A percentile compares a stretch with the other conserved stretches of the same genome.
Evolutionary conservation across 2,888 invertebrate genomes (phyloP).

Genomic region (Eupithecia centaureata): DNA sequence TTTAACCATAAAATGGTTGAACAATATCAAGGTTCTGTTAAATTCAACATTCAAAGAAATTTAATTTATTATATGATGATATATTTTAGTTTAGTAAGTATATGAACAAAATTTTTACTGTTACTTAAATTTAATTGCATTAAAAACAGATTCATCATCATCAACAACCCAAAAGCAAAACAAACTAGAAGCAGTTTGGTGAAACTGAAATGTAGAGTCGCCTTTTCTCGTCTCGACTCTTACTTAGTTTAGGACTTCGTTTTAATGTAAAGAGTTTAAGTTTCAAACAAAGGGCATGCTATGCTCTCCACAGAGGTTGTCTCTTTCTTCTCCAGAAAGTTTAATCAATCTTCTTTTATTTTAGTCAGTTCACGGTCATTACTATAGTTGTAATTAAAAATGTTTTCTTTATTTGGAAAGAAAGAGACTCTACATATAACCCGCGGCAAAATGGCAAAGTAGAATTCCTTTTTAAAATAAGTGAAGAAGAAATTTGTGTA

Average conservation of each 20-base stretch:
- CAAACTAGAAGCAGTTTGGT: conserved; percentile 1
- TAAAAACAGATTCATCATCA: too few relatives aligned
- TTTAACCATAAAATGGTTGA: background rate
- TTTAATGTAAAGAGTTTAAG: conserved; percentile 42
- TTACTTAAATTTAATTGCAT: too few relatives aligned
- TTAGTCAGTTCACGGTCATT: conserved; percentile 32
- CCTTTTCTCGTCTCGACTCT: conserved; percentile 11
- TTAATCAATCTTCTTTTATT: conserved; percentile 50
- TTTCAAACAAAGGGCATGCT: conserved; percentile 46
- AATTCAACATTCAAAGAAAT: conserved; percentile 2
- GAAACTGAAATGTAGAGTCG: conserved; percentile 3
- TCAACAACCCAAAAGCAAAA: too few relatives aligned
- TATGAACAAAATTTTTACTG: too few relatives aligned
- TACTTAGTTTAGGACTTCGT: conserved; percentile 38
- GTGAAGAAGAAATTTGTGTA: background rate
- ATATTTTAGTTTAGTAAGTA: too few relatives aligned
- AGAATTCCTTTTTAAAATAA: background rate
- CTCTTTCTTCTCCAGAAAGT: conserved; percentile 42
- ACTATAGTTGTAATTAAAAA: conserved; percentile 39
- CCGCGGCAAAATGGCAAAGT: background rate
- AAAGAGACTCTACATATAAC: background rate
- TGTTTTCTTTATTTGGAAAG: background rate
- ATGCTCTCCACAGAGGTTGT: conserved; percentile 42
- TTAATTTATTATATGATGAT: background rate
- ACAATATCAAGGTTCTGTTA: background rate